Conservation (phyloP, 1,140 invertebrate genomes). For the Conus betulinus region DNA sequence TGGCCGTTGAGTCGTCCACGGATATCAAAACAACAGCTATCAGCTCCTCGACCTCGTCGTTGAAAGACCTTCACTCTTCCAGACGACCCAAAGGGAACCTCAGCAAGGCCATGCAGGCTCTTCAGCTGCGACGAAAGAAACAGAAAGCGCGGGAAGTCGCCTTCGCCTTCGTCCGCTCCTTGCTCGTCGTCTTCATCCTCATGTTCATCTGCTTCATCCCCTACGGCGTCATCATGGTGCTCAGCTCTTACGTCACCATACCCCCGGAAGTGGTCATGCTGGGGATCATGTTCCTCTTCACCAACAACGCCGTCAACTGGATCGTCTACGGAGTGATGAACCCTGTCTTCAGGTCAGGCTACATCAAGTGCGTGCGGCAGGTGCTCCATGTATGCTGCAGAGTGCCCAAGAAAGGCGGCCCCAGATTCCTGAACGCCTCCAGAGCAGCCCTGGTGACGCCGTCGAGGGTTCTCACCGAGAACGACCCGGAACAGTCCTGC, state of each 20-base stretch:
- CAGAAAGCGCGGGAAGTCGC: not conserved
- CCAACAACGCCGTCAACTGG: slow-evolving; percentile 29
- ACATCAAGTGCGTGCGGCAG: not conserved
- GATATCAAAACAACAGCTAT: too few species aligned
- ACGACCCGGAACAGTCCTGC: not conserved
- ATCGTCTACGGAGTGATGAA: slow-evolving; percentile 33
- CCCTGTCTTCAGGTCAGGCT: slow-evolving; percentile 3
- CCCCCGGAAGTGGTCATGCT: slow-evolving; percentile 5
- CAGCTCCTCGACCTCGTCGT: too few species aligned
- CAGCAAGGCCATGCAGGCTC: not conserved
- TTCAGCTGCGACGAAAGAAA: not conserved
- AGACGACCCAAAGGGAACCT: too few species aligned
- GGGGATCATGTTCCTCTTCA: slow-evolving; percentile 14
- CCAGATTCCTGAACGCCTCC: too few species aligned
- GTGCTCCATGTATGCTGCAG: not conserved
- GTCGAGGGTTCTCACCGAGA: not conserved
- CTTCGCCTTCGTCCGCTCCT: slow-evolving; percentile 19
- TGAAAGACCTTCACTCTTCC: too few species aligned
- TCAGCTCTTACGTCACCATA: not conserved
- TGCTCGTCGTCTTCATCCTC: not conserved
- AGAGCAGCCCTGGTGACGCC: too few species aligned
- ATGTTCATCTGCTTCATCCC: slow-evolving; percentile 19
- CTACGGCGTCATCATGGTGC: slow-evolving; percentile 11
- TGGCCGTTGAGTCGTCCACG: too few species aligned
- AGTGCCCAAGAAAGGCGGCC: not conserved